Evolutionary conservation across 2,797 vertebrate genomes (phyloP), one percentile per base, ranked within the genome.

Genomic region (Danio choprae): DNA sequence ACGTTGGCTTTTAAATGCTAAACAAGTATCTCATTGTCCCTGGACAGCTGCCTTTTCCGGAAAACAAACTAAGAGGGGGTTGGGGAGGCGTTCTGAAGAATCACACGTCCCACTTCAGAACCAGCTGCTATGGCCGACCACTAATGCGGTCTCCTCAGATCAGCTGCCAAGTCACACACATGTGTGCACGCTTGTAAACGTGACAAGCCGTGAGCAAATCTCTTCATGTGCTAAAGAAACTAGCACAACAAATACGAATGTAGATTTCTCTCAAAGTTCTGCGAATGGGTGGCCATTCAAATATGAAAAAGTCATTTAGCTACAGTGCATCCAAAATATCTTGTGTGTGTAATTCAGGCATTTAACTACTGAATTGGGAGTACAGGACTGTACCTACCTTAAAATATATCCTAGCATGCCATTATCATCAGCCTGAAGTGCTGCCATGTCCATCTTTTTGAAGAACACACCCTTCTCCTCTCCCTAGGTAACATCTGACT

Each of bases 21-120:
- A 93, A 92, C 90, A 93, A 92, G 91, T 82, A 77, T 80, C 85
- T 89, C 86, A 92, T 93, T 94, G 91, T 93, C 90, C 86, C 87
- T 92, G 88, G 89, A 89, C 94, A 92, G 92, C 92, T 93, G 93
- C 89, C 89, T 92, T 84, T 77, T 81, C 82, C 59, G 64, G 79
- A 84, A 83, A 82, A 81, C 64, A 79, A 80, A 81, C 62, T 51
- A 78, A n/a, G 69, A 44, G 51, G 50, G 63, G 77, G 62, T 77
- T 64, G 60, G 70, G 55, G 71, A 71, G 79, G 81, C 46, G 65
- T 75, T 67, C 74, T 67, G 74, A 83, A 73, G 59, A 79, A 77
- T 79, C 67, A 72, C 72, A 78, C 74, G 41, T 69, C 74, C 74
- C 65, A 76, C 79, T 79, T 81, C 81, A 86, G 63, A 85, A 65